phyloP scores from a whole-genome alignment of 1,140 invertebrate genomes.

The Magallana angulata region DNA sequence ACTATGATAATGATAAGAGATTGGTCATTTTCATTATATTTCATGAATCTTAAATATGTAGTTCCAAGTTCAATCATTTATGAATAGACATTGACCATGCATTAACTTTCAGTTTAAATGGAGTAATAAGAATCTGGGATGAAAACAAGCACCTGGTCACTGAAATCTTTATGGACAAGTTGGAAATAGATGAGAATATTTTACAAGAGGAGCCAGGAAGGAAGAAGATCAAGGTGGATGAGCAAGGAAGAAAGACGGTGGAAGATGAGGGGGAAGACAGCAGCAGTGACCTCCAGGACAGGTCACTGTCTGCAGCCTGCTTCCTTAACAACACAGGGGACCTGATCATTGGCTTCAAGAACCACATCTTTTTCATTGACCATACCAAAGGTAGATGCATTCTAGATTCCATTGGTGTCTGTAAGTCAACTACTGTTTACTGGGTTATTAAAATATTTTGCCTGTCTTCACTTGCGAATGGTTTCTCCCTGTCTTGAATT shows the following conservation, averaged over 20 bases:
- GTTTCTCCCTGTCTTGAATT: too few species aligned
- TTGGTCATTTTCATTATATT: too few species aligned
- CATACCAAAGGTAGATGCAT: conserved; percentile 67
- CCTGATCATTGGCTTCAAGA: conserved; percentile 75
- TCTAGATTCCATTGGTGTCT: too few species aligned
- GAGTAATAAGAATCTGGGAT: conserved; percentile 77
- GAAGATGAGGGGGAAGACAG: not conserved
- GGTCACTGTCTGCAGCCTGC: conserved; percentile 67
- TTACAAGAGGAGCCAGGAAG: conserved; percentile 45
- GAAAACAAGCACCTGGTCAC: conserved; percentile 70
- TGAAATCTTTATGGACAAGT: conserved; percentile 74
- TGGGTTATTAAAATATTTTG: too few species aligned
- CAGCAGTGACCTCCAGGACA: not conserved
- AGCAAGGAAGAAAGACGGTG: conserved; percentile 1
- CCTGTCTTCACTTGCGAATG: too few species aligned
- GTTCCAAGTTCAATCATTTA: not conserved
- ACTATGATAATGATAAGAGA: too few species aligned
- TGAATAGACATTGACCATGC: not conserved
- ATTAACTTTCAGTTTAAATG: conserved; percentile 70
- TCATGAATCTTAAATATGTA: not conserved
- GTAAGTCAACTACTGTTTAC: too few species aligned
- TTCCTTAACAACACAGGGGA: conserved; percentile 76
- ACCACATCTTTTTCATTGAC: conserved; percentile 78
- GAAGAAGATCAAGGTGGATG: conserved; percentile 8
- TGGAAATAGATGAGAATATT: conserved; percentile 49